phyloP scores from a whole-genome alignment of 2,113 vertebrate genomes.

The Vimba vimba region DNA sequence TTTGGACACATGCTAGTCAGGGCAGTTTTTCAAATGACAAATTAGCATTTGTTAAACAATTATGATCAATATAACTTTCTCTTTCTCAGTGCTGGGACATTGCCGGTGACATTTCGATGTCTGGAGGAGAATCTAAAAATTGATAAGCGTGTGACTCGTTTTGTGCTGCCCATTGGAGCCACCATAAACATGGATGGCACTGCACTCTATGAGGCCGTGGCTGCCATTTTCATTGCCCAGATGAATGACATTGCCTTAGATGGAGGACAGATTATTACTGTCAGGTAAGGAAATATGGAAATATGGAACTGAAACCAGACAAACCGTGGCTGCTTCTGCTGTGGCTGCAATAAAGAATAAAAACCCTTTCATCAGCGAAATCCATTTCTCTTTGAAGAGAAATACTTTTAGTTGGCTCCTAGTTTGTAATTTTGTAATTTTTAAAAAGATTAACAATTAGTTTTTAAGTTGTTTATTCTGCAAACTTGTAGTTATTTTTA shows the following conservation, averaged over 20 bases:
- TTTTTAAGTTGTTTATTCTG: neutral
- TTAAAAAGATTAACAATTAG: neutral
- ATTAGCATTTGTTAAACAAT: neutral
- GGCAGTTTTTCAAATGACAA: slow-evolving; percentile 50
- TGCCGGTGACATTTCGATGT: slow-evolving; percentile 85
- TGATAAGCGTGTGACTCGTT: slow-evolving; percentile 82
- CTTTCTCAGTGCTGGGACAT: slow-evolving; percentile 76
- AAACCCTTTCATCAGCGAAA: neutral
- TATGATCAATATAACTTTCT: neutral
- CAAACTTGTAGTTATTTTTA: neutral
- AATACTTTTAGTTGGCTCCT: neutral
- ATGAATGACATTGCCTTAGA: slow-evolving; percentile 83
- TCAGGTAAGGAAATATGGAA: slow-evolving; percentile 71
- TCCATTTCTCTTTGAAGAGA: neutral
- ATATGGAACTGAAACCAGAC: neutral
- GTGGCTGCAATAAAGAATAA: neutral
- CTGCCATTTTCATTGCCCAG: slow-evolving; percentile 86
- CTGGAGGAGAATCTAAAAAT: slow-evolving; percentile 84
- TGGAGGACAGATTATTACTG: slow-evolving; percentile 80
- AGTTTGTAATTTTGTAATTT: neutral
- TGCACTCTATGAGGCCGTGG: slow-evolving; percentile 84
- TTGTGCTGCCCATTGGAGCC: slow-evolving; percentile 84
- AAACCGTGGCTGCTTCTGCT: neutral
- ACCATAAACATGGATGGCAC: slow-evolving; percentile 88
- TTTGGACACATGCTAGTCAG: slow-evolving; percentile 61